Evolutionary conservation across 2,888 invertebrate genomes (phyloP).

Genomic region (Tetramorium bicarinatum): DNA sequence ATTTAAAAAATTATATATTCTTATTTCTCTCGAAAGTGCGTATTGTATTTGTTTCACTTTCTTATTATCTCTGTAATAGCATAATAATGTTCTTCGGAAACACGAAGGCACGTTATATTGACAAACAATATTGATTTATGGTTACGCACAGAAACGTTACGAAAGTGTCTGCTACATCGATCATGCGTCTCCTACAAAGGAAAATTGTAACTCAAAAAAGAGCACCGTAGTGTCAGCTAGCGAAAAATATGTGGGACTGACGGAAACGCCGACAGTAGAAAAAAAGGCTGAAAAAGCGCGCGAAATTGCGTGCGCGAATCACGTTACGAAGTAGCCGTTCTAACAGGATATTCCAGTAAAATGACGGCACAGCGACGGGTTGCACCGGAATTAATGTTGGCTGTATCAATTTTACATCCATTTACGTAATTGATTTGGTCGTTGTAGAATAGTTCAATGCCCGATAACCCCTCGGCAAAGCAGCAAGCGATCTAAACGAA

Average conservation of each 20-base stretch:
- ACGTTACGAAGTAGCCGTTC: constrained; percentile 43
- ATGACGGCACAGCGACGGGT: constrained; percentile 26
- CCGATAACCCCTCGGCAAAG: neutral
- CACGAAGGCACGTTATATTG: constrained; percentile 55
- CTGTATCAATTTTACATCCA: constrained; percentile 52
- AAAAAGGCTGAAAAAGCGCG: constrained; percentile 32
- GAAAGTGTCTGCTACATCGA: constrained; percentile 50
- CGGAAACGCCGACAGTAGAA: constrained; percentile 30
- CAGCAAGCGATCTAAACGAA: constrained; percentile 27
- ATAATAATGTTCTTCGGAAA: constrained; percentile 52
- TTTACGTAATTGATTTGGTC: constrained; percentile 42
- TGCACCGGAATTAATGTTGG: constrained; percentile 42
- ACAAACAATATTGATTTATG: constrained; percentile 40
- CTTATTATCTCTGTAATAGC: neutral
- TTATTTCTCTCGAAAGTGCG: neutral
- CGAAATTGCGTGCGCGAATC: constrained; percentile 46
- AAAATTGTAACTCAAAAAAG: constrained; percentile 42
- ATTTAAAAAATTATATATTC: neutral
- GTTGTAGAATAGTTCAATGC: constrained; percentile 34
- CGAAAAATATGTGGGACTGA: constrained; percentile 42
- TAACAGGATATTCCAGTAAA: constrained; percentile 43
- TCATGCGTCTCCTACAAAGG: constrained; percentile 41
- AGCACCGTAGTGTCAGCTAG: constrained; percentile 28
- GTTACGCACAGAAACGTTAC: constrained; percentile 4
- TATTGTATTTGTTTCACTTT: neutral